These are phyloP conservation scores for Argyresthia albistria DNA, from an alignment of 2,888 invertebrate genomes.

Conservation along the genomic window DNA sequence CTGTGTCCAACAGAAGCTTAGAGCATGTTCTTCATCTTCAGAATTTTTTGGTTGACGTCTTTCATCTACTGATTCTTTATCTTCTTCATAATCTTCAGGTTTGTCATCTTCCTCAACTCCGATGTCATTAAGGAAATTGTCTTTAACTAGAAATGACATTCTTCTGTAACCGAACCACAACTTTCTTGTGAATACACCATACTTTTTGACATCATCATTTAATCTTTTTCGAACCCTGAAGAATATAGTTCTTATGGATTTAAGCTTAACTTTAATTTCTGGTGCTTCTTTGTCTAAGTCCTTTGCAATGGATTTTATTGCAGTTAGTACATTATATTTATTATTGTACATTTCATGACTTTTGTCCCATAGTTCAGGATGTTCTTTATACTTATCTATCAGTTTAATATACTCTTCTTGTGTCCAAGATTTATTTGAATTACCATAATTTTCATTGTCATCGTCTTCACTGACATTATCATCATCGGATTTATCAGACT, in stretches of 20 bases:
- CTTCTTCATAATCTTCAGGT: not conserved
- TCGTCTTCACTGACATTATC: no score
- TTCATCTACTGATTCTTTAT: not conserved
- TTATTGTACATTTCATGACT: not conserved
- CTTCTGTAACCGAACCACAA: slow-evolving; percentile 1
- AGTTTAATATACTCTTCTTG: not conserved
- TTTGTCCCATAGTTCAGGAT: slow-evolving; percentile 1
- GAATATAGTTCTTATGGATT: not conserved
- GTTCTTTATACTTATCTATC: not conserved
- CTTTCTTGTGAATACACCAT: not conserved
- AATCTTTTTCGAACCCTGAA: not conserved
- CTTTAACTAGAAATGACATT: not conserved
- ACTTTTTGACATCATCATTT: not conserved
- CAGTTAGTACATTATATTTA: not conserved
- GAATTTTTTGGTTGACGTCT: not conserved
- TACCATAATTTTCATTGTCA: no score
- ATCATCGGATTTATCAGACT: no score
- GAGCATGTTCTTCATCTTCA: no score
- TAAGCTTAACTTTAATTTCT: not conserved
- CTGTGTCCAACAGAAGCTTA: not conserved
- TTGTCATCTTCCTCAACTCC: not conserved
- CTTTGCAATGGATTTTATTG: not conserved
- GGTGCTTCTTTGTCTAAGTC: not conserved
- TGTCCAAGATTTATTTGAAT: not conserved
- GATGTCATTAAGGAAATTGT: not conserved